Base-by-base conservation (phyloP, 2,113 vertebrate genomes). In the Rissa tridactyla region DNA sequence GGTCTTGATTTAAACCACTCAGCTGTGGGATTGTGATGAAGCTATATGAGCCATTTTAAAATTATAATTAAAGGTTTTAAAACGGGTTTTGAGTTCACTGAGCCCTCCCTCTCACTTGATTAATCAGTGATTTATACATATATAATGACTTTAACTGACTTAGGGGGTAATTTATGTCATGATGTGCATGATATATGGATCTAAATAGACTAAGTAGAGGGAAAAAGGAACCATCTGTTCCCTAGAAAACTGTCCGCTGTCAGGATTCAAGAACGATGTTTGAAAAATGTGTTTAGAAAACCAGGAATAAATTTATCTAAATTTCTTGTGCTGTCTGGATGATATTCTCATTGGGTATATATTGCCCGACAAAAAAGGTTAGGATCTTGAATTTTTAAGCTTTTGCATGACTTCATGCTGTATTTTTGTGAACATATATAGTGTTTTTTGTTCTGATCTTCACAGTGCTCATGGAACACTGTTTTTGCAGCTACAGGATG, bases 101-200 rank as follows among this genome's bases (percentile, higher is more conserved):
- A 89, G 40, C 65, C 72, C 57, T 82, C 65, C 68, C 38, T 90
- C 47, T 88, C 52, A 40, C 38, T 92, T 71, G 73, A 90, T 92
- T 81, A 76, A 82, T 47, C 66, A 61, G 40, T 89, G 92, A 95
- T 91, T 97, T 92, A 91, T 36, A 80, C 47, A 69, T 87, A 64
- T 68, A 86, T 89, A 96, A 88, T 87, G 52, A 89, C 57, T 87
- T 91, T 36, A 91, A 85, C 57, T 69, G 65, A 79, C 44, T 52
- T 83, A 82, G 3, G 38, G 49, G 25, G 40, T 89, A 91, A 95
- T 95, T 94, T 81, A 61, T 84, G 77, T 92, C 80, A 84, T 34
- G 25, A 88, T 52, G 44, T 34, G 11, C 36, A 36, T 64, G 80
- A 96, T 64, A 44, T 55, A 94, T 78, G 36, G 15, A 91, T 75